These are phyloP conservation scores for Cephus nigrinus DNA, from an alignment of 2,888 invertebrate genomes.

Conservation along the genomic window DNA sequence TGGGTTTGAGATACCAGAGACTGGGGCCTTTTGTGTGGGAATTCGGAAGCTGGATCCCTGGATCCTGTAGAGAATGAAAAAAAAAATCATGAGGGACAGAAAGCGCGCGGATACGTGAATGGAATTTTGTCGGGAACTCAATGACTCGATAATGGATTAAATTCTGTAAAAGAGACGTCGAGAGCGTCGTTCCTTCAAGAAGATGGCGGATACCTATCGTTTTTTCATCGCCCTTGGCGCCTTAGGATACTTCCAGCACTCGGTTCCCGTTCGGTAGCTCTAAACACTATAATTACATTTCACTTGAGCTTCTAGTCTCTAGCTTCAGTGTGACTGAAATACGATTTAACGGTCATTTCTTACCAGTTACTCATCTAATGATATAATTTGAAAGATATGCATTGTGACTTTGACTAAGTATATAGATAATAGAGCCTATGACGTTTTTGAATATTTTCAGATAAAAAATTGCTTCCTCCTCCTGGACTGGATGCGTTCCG, in stretches of 20 bases:
- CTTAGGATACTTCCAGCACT: conserved; percentile 5
- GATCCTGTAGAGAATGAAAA: neutral
- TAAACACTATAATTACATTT: conserved; percentile 40
- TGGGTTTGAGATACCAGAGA: neutral
- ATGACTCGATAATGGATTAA: neutral
- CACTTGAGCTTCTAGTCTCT: conserved; percentile 25
- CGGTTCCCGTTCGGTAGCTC: conserved; percentile 41
- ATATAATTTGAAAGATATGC: neutral
- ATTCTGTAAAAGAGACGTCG: neutral
- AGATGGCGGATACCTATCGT: neutral
- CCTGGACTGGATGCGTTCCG: neutral
- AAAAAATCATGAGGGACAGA: neutral
- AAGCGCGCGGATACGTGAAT: neutral
- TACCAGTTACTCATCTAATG: neutral
- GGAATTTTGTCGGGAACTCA: neutral
- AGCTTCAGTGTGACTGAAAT: conserved; percentile 16
- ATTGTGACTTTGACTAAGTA: neutral
- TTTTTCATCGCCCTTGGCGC: neutral
- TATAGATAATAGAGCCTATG: neutral
- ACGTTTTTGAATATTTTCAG: neutral
- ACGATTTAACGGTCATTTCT: neutral
- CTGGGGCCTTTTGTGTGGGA: neutral
- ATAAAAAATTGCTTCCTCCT: neutral
- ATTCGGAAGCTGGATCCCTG: neutral
- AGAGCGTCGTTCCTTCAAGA: neutral